A percentile compares a stretch with the other conserved stretches of the same genome.
Conservation (phyloP, 2,113 vertebrate species). For the Callionymus lyra region DNA sequence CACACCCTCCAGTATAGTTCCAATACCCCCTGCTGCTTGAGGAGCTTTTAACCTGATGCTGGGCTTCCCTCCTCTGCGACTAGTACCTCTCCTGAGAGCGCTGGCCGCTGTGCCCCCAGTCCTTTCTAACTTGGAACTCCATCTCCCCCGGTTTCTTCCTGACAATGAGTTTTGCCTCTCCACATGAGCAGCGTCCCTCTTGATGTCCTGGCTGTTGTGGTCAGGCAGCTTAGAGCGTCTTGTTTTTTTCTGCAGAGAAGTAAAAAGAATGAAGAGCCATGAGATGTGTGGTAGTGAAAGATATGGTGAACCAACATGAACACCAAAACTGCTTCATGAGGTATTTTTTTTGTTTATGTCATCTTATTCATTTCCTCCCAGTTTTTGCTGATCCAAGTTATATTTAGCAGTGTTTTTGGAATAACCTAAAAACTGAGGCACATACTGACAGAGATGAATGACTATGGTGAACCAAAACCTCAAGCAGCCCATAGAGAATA, state of each 20-base stretch:
- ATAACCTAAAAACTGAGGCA: conserved; percentile 11
- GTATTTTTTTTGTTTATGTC: conserved; percentile 7
- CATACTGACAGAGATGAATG: conserved; percentile 18
- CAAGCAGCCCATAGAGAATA: not conserved
- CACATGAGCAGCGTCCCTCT: conserved; percentile 61
- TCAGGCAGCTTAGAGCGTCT: conserved; percentile 78
- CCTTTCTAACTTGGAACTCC: conserved; percentile 64
- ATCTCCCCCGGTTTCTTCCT: conserved; percentile 65
- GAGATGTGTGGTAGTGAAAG: too few species aligned
- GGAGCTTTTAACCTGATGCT: conserved; percentile 47
- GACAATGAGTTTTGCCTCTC: conserved; percentile 64
- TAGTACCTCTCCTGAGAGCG: conserved; percentile 56
- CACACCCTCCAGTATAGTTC: conserved; percentile 26
- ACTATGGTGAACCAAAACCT: conserved; percentile 8
- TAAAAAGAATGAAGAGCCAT: not conserved
- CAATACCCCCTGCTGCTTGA: conserved; percentile 28
- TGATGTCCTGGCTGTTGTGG: conserved; percentile 75
- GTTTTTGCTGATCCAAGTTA: conserved; percentile 20
- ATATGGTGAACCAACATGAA: too few species aligned
- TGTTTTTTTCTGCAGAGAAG: conserved; percentile 67
- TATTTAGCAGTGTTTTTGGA: conserved; percentile 38
- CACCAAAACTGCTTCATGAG: too few species aligned
- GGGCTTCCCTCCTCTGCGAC: conserved; percentile 51
- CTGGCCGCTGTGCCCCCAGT: conserved; percentile 46
- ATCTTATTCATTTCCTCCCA: not conserved